A percentile compares a stretch with the other conserved stretches of the same genome.
Evolutionary conservation across 2,797 vertebrate species (phyloP).

Genomic region (Phataginus tetradactyla): DNA sequence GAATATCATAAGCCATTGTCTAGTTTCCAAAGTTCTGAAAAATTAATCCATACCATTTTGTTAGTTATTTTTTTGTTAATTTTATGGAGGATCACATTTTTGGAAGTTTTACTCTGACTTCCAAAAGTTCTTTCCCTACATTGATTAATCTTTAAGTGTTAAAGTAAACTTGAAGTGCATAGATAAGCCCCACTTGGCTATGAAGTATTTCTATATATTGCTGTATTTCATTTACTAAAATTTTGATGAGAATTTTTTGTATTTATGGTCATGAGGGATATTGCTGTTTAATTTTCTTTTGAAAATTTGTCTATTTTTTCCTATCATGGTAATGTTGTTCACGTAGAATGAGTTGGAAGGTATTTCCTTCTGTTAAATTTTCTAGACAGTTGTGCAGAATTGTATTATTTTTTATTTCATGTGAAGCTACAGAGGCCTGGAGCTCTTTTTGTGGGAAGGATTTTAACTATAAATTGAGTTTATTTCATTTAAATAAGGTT

Average conservation of each 20-base stretch:
- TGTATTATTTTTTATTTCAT: neutral
- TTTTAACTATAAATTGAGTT: neutral
- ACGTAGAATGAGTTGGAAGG: neutral
- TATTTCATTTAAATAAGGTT: neutral
- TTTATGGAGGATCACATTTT: no score
- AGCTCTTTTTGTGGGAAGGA: neutral
- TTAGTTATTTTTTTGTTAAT: neutral
- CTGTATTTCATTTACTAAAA: neutral
- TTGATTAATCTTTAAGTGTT: neutral
- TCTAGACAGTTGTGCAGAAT: neutral
- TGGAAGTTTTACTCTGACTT: no score
- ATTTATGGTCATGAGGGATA: neutral
- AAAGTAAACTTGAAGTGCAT: neutral
- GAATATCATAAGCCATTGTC: neutral
- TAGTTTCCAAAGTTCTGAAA: neutral
- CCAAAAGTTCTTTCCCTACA: no score
- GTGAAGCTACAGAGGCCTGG: neutral
- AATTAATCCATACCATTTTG: neutral
- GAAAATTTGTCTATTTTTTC: neutral
- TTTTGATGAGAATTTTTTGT: neutral
- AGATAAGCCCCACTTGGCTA: neutral
- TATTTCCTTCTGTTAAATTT: neutral
- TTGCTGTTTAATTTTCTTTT: neutral
- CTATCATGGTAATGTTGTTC: neutral
- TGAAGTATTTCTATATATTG: neutral